phyloP scores from a whole-genome alignment of 2,113 vertebrate genomes.

The Plecotus auritus region DNA sequence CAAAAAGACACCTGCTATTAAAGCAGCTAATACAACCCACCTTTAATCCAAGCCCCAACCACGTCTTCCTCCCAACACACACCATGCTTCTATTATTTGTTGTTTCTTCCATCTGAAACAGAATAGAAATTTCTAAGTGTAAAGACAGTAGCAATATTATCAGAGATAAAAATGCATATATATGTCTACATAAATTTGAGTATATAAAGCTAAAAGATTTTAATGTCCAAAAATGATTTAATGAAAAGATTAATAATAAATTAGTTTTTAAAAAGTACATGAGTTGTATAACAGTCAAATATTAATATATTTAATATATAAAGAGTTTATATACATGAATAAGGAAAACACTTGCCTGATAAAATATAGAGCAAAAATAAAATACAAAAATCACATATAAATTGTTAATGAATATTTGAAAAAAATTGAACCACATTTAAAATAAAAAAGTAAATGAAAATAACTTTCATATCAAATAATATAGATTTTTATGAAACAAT shows the following conservation, averaged over 20 bases:
- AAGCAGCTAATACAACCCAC: neutral
- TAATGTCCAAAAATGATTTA: neutral
- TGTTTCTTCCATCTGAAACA: neutral
- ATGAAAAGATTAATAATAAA: neutral
- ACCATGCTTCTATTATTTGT: neutral
- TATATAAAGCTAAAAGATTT: neutral
- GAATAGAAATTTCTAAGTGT: neutral
- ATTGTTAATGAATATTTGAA: neutral
- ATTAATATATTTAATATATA: neutral
- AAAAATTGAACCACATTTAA: neutral
- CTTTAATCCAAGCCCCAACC: neutral
- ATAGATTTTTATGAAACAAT: neutral
- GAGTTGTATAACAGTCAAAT: neutral
- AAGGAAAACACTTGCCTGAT: neutral
- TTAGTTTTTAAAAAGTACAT: neutral
- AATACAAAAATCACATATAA: neutral
- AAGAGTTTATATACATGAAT: neutral
- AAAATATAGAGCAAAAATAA: neutral
- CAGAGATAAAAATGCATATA: neutral
- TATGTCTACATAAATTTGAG: neutral
- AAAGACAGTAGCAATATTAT: neutral
- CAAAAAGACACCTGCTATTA: neutral
- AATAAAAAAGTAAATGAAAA: neutral
- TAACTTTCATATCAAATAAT: neutral
- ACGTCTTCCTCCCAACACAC: neutral